phyloP scores from a whole-genome alignment of 1,140 invertebrate species.

The Coenobita brevimanus region DNA sequence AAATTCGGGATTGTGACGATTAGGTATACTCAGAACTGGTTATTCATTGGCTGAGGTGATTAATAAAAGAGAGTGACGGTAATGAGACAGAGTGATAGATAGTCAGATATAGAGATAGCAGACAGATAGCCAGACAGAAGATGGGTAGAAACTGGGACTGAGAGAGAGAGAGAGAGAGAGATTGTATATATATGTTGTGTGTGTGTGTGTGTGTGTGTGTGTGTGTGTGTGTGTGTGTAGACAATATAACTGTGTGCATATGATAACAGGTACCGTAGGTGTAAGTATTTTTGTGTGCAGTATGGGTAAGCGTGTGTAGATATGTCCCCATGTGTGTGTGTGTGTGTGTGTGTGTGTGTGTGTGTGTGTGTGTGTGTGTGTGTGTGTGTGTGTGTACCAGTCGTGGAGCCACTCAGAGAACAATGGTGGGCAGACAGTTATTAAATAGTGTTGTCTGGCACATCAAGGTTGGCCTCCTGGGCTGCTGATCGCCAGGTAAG shows the following conservation, averaged over 20 bases:
- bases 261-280: no score
- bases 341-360: neutral
- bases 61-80: no score
- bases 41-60: no score
- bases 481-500: no score
- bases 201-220: conserved; percentile 13
- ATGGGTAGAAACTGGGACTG: no score
- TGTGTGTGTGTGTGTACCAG: neutral
- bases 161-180: neutral
- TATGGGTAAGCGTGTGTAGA: neutral
- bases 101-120: no score
- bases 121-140: no score
- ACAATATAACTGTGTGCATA: no score
- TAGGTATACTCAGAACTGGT: no score
- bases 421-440: neutral
- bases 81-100: no score
- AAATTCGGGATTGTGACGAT: no score
- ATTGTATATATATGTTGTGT: conserved; percentile 22
- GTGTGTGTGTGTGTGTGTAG: conserved; percentile 20
- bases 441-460: neutral
- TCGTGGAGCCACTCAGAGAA: neutral
- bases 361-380: neutral
- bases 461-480: neutral
- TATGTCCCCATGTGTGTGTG: neutral
- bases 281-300: no score